Evolutionary conservation across 2,797 vertebrate genomes (phyloP), one percentile per base, ranked within the genome.

Genomic region (Leuciscus waleckii): DNA sequence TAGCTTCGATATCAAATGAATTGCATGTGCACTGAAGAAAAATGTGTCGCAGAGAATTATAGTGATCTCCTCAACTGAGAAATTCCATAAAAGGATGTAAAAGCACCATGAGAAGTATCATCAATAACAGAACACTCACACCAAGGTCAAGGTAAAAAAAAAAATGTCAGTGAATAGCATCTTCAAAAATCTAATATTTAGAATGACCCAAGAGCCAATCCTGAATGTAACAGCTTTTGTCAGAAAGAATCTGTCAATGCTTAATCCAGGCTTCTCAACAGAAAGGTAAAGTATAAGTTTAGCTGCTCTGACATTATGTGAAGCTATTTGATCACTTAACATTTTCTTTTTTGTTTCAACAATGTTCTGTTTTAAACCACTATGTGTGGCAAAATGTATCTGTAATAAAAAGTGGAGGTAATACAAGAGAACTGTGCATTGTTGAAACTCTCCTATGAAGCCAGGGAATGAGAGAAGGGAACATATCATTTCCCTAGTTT

Each of bases 181-280:
- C 43, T 41, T 41, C 41, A 41, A 41, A 41, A 56, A 56, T 93
- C 90, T 93, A 86, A 92, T 92, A 86, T 91, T 93, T 94, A 94
- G 94, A 93, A 83, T 43, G 92, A 92, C 94, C 94, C 95, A 93
- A 92, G 91, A 92, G 93, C 82, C 89, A 91, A 94, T 93, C 93
- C 88, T 90, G 71, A 92, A 93, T 77, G 88, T 87, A 89, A 90
- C 81, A 88, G 91, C 92, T 93, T 92, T 90, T 91, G 92, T 88
- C 76, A 86, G 51, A 89, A 88, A 91, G 90, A 88, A 88, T 93
- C 90, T 17, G 41, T 81, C 91, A 88, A 87, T 87, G 84, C 86
- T 87, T 92, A 92, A 61, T 79, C 92, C 90, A 83, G 88, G 87
- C 37, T 84, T 89, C 78, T 5, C 79, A 93, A 65, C 13, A 84